Percentiles rank a stretch among this genome's conserved stretches.
Conservation (phyloP, 2,113 vertebrate species). For the Anhinga anhinga region DNA sequence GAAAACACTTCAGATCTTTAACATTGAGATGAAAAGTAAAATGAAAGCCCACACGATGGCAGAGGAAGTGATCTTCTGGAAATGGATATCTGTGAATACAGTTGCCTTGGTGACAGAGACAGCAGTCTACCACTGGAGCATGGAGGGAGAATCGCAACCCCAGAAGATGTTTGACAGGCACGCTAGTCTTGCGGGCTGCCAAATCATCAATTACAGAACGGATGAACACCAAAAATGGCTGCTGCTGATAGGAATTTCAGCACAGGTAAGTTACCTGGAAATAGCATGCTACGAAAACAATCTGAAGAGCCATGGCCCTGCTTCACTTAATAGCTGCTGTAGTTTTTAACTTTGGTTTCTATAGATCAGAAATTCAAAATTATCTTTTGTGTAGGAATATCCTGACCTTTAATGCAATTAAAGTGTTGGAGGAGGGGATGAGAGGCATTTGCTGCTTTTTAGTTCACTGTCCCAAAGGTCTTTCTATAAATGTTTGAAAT, state of each 20-base stretch:
- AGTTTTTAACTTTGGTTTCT: not conserved
- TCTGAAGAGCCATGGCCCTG: fast-evolving
- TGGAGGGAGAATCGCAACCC: slow-evolving; percentile 91
- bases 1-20: slow-evolving; percentile 94
- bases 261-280: slow-evolving; percentile 79
- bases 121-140: slow-evolving; percentile 91
- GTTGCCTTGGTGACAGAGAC: slow-evolving; percentile 89
- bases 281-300: not conserved
- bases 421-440: not conserved
- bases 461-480: not conserved
- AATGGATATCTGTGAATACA: slow-evolving; percentile 92
- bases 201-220: slow-evolving; percentile 92
- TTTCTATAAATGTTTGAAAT: not conserved
- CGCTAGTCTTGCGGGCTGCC: slow-evolving; percentile 87
- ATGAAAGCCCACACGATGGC: slow-evolving; percentile 92
- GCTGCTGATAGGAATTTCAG: slow-evolving; percentile 90
- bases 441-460: not conserved
- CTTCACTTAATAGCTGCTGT: not conserved
- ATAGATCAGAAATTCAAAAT: not conserved
- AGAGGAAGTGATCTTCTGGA: slow-evolving; percentile 94
- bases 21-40: slow-evolving; percentile 96
- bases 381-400: not conserved
- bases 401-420: fast-evolving
- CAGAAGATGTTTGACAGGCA: slow-evolving; percentile 91
- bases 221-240: slow-evolving; percentile 92